Conservation (phyloP, 2,888 invertebrate species). For the Phyto melanocephala region DNA sequence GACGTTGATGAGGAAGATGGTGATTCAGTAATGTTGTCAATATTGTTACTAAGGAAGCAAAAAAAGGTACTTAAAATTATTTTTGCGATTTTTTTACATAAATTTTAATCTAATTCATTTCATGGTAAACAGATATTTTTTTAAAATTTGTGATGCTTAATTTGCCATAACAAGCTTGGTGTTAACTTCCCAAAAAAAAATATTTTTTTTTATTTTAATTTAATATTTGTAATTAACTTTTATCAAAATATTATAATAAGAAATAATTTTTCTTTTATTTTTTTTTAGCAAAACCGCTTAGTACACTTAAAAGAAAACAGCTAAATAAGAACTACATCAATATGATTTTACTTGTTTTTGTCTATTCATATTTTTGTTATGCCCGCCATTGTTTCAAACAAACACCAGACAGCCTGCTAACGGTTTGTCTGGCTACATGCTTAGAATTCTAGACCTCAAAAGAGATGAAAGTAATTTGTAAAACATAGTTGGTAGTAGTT, state of each 20-base stretch:
- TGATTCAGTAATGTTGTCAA: background rate
- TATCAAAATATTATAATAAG: no score
- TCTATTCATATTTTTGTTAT: background rate
- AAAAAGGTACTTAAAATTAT: no score
- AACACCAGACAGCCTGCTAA: conserved; percentile 11
- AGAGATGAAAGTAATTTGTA: conserved; percentile 23
- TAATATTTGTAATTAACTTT: no score
- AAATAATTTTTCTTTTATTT: no score
- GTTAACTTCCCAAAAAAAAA: no score
- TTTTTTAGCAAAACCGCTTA: no score
- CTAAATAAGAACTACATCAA: background rate
- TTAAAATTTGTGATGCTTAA: no score
- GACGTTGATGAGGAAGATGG: background rate
- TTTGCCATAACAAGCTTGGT: no score
- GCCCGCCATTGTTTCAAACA: conserved; percentile 18
- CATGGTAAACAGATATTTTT: background rate
- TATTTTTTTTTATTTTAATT: no score
- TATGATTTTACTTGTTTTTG: background rate
- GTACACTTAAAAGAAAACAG: background rate
- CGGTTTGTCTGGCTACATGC: conserved; percentile 16
- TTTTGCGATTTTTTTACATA: no score
- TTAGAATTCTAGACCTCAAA: background rate
- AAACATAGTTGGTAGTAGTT: background rate
- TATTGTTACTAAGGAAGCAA: no score
- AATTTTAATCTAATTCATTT: background rate